Evolutionary conservation across 1,140 invertebrate species (phyloP).

Genomic region (Cotesia typhae): DNA sequence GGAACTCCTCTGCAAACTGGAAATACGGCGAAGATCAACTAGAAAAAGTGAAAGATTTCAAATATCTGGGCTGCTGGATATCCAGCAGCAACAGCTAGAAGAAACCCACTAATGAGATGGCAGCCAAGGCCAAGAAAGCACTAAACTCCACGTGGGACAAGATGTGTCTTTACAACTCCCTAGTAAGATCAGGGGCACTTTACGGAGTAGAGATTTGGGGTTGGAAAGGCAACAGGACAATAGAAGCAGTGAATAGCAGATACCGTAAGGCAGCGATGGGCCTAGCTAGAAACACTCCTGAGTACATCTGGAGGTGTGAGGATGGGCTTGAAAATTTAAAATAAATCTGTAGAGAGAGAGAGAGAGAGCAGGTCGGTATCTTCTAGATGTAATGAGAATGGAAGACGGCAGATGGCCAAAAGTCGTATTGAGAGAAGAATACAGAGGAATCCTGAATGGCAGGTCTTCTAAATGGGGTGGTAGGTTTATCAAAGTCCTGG

Average conservation of each 20-base stretch:
- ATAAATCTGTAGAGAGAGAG: background rate
- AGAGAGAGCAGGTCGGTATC: background rate
- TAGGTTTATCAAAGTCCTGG: no score
- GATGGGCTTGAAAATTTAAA: no score
- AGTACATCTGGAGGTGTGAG: no score
- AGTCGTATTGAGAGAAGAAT: constrained; percentile 12
- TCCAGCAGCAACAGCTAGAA: background rate
- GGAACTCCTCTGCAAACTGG: background rate
- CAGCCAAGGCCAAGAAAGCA: constrained; percentile 27
- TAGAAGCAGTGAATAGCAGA: no score
- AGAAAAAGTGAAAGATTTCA: background rate
- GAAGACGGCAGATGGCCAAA: constrained; percentile 20
- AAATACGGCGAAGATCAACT: background rate
- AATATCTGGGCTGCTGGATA: constrained; percentile 13
- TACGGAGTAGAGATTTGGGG: no score
- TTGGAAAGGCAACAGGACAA: no score
- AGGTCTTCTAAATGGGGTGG: no score
- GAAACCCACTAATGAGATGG: background rate
- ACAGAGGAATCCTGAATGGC: constrained; percentile 6
- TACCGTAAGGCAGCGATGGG: no score
- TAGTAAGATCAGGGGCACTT: no score
- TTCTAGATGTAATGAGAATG: constrained; percentile 19
- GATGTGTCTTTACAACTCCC: no score
- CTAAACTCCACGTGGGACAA: constrained; percentile 21
- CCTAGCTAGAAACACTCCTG: no score